Conservation (phyloP, 2,888 invertebrate genomes). For the Synergus gifuensis region DNA sequence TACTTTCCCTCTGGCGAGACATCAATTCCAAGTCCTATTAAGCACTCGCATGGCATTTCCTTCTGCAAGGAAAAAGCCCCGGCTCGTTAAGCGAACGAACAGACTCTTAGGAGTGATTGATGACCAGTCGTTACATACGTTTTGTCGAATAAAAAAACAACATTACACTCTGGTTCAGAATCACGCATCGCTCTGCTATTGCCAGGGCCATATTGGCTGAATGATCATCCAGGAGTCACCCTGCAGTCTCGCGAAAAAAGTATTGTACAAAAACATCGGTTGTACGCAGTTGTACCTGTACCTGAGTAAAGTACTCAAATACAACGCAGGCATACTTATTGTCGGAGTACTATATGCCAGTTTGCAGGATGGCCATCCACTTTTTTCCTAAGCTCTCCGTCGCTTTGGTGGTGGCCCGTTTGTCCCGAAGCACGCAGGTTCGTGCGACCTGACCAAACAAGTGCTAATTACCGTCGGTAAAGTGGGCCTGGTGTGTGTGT, state of each 20-base stretch:
- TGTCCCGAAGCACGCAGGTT: constrained; percentile 53
- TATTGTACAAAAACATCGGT: constrained; percentile 6
- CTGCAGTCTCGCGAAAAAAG: constrained; percentile 6
- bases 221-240: constrained; percentile 19
- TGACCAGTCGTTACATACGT: constrained; percentile 12
- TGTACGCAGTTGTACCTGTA: not conserved
- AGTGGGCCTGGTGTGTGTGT: constrained; percentile 49
- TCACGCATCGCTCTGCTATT: constrained; percentile 27
- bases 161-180: constrained; percentile 24
- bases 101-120: constrained; percentile 34
- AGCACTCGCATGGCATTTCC: constrained; percentile 36
- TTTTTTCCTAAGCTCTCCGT: constrained; percentile 44
- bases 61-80: constrained; percentile 17
- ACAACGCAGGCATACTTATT: not conserved
- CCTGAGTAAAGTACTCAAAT: not conserved
- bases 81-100: constrained; percentile 38
- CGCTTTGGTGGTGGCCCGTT: constrained; percentile 52
- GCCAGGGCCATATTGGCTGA: constrained; percentile 7
- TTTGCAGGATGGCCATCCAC: constrained; percentile 40
- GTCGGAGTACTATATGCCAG: constrained; percentile 24
- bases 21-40: constrained; percentile 21
- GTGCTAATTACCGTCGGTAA: constrained; percentile 59
- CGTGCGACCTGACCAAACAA: constrained; percentile 59
- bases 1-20: constrained; percentile 8
- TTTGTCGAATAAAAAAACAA: constrained; percentile 25